Base-by-base conservation (phyloP, 1,140 invertebrate genomes). In the Trichoplusia ni region DNA sequence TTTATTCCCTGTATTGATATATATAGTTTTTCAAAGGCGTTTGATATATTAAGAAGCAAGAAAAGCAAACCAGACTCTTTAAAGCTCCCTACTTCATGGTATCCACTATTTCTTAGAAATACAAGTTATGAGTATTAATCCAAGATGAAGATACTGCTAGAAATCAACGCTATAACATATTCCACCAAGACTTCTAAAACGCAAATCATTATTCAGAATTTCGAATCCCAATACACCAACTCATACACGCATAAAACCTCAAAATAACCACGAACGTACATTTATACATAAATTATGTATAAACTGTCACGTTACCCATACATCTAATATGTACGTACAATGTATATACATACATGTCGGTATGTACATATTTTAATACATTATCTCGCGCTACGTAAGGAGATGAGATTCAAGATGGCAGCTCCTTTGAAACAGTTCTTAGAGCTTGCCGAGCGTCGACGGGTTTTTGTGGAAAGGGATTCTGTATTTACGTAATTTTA, bases 371-470 rank as follows among this genome's bases (percentile, higher is more conserved):
- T 68, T 68, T 68, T 68, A 68, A 68, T 68, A 68, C 42, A 68
- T 67, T 67, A 77, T 73, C 69, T 69, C 53, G 65, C 69, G 64
- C 51, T 49, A 63, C 65, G 71, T 69, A 74, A 71, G 68, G 66
- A 77, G 77, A 77, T 80, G 75, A 75, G 75, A 73, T 69, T 37
- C 77, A 80, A 80, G 77, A 80, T 80, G 77, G 77, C 77, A 69
- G 19, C 49, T 3, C 25, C 33, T 46, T 67, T 44, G 58, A 56
- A 66, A 67, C 64, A 75, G 69, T 80, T 77, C 77, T 80, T 80
- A 77, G 65, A 67, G 59, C 47, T 37, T 54, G 59, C 71, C 65
- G 18, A 60, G 46, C 16, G 35, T 33, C 54, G 46, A 33, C 4
- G 25, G 13, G 4, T 11, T 53, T 37, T 3, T 49, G n/a, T 73